Evolutionary conservation across 2,797 vertebrate genomes (phyloP), one percentile per base, ranked within the genome.

Genomic region (Epinephelus coioides): DNA sequence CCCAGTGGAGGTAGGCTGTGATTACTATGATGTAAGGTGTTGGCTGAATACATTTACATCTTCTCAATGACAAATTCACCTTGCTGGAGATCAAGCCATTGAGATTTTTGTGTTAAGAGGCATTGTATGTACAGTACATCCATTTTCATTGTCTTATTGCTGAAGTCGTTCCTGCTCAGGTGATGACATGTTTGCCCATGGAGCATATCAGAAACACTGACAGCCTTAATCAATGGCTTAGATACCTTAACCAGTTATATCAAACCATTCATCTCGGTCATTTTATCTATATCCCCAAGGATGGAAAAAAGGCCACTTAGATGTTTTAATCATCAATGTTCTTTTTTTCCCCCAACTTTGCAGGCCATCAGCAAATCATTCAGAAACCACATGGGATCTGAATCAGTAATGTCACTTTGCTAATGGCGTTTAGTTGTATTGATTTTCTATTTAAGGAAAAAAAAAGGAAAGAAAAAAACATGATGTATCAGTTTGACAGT

Each of bases 41-140:
- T 81, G 80, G 87, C 63, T 82, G 89, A 89, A 93, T 90, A 88
- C 88, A 93, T 92, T 92, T 91, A 89, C 87, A 90, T 90, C 73
- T 89, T 85, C 81, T 91, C 86, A 80, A 86, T 88, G 85, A 88
- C 83, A 85, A 84, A 93, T 91, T 95, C 92, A 94, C 86, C 81
- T 89, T 91, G 82, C 78, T 86, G 70, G 75, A 85, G 70, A 83
- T 53, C 51, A 69, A 78, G 82, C 79, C 43, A 78, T 72, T 67
- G 72, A 59, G 44, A 76, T 84, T 74, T 73, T 76, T 76, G 62
- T 76, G 76, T 84, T 65, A 50, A 60, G 50, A 74, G 56, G 23
- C 50, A 55, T 55, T 53, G 69, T 60, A 59, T 51, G 64, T 46
- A 62, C 53, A 81, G 55, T 67, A 53, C 64, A 76, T 82, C 50